These are phyloP conservation scores for Apogon talboti DNA, from an alignment of 2,797 vertebrate species.

Conservation along the genomic window DNA sequence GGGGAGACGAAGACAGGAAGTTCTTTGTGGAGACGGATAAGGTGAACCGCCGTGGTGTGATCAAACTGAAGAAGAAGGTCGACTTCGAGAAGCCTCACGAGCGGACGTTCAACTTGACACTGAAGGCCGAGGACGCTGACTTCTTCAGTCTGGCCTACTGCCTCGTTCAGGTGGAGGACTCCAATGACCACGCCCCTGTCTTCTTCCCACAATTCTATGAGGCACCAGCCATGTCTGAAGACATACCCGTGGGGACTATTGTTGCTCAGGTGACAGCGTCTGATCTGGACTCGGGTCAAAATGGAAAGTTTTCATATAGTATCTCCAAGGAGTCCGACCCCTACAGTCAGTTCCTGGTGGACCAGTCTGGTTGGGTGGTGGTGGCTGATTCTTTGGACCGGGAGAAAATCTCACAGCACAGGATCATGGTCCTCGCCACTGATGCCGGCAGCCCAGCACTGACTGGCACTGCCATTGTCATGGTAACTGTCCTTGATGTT, in stretches of 20 bases:
- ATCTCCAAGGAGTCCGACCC: slow-evolving; percentile 87
- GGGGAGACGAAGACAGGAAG: slow-evolving; percentile 88
- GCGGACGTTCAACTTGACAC: slow-evolving; percentile 89
- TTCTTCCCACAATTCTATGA: slow-evolving; percentile 91
- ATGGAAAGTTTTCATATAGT: slow-evolving; percentile 87
- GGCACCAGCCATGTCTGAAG: slow-evolving; percentile 85
- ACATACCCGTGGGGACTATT: slow-evolving; percentile 85
- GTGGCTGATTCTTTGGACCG: slow-evolving; percentile 86
- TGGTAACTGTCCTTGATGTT: slow-evolving; percentile 86
- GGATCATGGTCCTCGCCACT: slow-evolving; percentile 85
- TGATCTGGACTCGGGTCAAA: slow-evolving; percentile 90
- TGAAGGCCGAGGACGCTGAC: slow-evolving; percentile 90
- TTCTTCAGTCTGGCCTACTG: slow-evolving; percentile 88
- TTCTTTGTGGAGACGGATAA: slow-evolving; percentile 92
- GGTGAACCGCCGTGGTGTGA: slow-evolving; percentile 80
- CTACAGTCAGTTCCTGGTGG: slow-evolving; percentile 84
- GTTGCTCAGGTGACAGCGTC: slow-evolving; percentile 88
- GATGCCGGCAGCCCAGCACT: slow-evolving; percentile 86
- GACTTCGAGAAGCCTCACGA: slow-evolving; percentile 92
- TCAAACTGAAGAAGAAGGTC: slow-evolving; percentile 86
- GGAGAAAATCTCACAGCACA: slow-evolving; percentile 85
- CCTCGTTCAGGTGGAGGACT: slow-evolving; percentile 89
- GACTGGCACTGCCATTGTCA: slow-evolving; percentile 87
- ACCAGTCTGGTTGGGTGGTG: slow-evolving; percentile 86
- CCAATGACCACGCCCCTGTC: slow-evolving; percentile 89